Conservation (phyloP, 2,113 vertebrate species). For the Cairina moschata region DNA sequence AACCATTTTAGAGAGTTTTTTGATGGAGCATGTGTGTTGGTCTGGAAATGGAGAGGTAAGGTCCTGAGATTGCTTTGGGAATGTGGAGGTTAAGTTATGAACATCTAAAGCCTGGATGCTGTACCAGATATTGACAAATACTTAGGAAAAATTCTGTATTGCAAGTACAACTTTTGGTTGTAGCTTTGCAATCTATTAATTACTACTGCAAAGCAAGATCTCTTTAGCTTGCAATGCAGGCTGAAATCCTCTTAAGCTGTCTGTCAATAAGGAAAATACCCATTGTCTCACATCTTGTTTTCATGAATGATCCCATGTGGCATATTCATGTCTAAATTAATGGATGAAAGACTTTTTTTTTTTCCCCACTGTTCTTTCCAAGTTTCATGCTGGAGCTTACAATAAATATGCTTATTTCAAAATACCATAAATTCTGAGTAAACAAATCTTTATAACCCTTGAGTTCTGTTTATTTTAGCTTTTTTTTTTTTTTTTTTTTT, state of each 20-base stretch:
- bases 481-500: too few relatives aligned
- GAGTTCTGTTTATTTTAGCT: background rate
- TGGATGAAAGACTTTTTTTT: background rate
- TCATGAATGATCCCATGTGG: background rate
- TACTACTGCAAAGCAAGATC: background rate
- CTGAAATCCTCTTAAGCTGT: background rate
- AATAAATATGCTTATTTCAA: background rate
- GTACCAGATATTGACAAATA: background rate
- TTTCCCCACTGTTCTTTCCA: background rate
- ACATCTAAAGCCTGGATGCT: background rate
- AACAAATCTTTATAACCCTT: background rate
- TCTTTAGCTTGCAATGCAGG: background rate
- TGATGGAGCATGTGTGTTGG: background rate
- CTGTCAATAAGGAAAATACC: background rate
- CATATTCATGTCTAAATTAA: background rate
- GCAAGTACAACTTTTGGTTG: background rate
- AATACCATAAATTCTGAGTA: background rate
- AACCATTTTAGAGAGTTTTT: background rate
- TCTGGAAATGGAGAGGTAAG: background rate
- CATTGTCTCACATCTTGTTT: rapidly evolving
- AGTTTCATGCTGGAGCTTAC: background rate
- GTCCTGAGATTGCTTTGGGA: background rate
- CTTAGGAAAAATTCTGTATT: background rate
- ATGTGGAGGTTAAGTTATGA: background rate
- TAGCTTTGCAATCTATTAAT: background rate